Percentiles rank a stretch among this genome's conserved stretches.
Evolutionary conservation across 2,113 vertebrate genomes (phyloP).

Genomic region (Danio rerio): DNA sequence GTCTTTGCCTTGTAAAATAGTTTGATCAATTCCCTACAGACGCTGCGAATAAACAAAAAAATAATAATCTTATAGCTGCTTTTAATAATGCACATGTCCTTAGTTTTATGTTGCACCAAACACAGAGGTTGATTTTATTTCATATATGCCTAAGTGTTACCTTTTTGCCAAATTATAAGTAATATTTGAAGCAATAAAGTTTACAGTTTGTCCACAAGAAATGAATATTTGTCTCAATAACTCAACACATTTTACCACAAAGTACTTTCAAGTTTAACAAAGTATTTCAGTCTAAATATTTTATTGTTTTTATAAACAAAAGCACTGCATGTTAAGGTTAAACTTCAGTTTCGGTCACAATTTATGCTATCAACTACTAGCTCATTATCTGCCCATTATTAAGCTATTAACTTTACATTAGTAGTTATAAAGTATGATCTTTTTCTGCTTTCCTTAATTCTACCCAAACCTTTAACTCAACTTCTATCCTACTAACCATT

Average conservation of each 20-base stretch:
- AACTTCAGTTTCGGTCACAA: no score
- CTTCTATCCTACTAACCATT: no score
- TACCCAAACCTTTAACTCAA: no score
- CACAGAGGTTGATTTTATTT: background rate
- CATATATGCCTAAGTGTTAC: slow-evolving; percentile 17
- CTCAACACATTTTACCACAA: slow-evolving; percentile 25
- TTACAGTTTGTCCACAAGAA: slow-evolving; percentile 20
- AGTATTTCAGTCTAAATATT: slow-evolving; percentile 19
- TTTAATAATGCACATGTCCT: background rate
- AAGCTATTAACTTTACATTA: no score
- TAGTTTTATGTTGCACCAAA: background rate
- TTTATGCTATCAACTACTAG: no score
- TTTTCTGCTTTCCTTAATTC: no score
- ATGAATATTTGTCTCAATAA: slow-evolving; percentile 25
- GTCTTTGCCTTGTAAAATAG: background rate
- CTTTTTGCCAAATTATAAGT: slow-evolving; percentile 47
- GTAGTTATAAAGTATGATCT: no score
- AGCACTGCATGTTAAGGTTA: background rate
- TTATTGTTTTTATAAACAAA: slow-evolving; percentile 18
- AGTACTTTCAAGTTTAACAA: slow-evolving; percentile 15
- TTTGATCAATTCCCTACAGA: background rate
- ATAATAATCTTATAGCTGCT: background rate
- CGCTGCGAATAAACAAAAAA: background rate
- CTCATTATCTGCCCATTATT: no score
- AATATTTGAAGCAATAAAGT: slow-evolving; percentile 51